Conservation (phyloP, 2,797 vertebrate species). For the Mormyrus hasselquistii region DNA sequence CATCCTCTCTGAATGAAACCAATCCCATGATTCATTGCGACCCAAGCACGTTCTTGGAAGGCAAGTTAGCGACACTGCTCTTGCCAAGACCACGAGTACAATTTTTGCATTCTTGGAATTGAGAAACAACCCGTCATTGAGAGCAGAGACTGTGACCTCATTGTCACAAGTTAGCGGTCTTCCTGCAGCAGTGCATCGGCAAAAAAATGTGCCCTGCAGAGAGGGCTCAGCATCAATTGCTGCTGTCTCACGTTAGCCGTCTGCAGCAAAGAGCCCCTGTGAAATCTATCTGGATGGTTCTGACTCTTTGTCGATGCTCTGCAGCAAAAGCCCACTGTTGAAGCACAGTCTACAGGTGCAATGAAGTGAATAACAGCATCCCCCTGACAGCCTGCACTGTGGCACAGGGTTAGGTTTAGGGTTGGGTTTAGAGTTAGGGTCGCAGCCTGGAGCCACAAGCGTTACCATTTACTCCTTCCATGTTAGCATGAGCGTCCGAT, state of each 20-base stretch:
- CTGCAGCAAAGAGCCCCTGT: neutral
- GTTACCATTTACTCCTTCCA: neutral
- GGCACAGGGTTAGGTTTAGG: neutral
- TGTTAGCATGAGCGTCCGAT: neutral
- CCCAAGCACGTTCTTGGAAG: neutral
- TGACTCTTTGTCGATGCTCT: neutral
- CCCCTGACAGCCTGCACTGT: neutral
- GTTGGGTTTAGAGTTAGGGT: neutral
- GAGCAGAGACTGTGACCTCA: neutral
- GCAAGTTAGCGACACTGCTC: neutral
- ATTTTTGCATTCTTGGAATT: neutral
- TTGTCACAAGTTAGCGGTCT: neutral
- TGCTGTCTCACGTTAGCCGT: neutral
- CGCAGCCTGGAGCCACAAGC: neutral
- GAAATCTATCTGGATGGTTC: neutral
- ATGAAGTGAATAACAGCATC: neutral
- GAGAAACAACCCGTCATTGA: neutral
- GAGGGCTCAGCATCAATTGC: neutral
- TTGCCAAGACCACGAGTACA: neutral
- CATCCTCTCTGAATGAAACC: neutral
- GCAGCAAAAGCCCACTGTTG: neutral
- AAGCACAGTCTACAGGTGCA: neutral
- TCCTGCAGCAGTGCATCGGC: neutral
- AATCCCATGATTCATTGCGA: neutral
- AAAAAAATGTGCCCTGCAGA: neutral